Evolutionary conservation across 1,140 invertebrate species (phyloP).

Genomic region (Papilio dardanus): DNA sequence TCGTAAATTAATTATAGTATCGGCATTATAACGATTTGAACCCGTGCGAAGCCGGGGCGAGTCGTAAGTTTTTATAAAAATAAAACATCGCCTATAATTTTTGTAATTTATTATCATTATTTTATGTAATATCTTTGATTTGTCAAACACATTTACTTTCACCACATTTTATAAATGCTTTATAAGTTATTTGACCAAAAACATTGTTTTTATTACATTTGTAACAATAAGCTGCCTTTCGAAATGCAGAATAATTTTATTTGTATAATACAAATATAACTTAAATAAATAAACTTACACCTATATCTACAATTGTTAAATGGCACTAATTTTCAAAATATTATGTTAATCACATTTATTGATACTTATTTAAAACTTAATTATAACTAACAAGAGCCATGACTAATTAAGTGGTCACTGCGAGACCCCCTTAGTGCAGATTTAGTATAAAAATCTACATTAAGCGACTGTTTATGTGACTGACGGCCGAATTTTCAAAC

Average conservation of each 20-base stretch:
- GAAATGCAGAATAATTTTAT: neutral
- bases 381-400: neutral
- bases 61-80: neutral
- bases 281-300: slow-evolving; percentile 23
- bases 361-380: neutral
- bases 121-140: slow-evolving; percentile 6
- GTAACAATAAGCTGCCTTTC: slow-evolving; percentile 5
- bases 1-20: no score
- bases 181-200: neutral
- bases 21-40: no score
- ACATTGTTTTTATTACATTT: neutral
- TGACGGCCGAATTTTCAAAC: no score
- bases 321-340: slow-evolving; percentile 1
- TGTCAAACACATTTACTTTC: neutral
- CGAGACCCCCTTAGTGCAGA: no score
- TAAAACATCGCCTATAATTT: neutral
- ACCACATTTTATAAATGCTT: slow-evolving; percentile 17
- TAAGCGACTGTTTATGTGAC: no score
- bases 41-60: no score
- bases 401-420: no score
- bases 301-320: slow-evolving; percentile 28
- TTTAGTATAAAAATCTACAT: no score
- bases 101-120: neutral
- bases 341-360: neutral
- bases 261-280: slow-evolving; percentile 1